These are phyloP conservation scores for Bothrops jararaca DNA, from an alignment of 2,113 vertebrate species.

Conservation along the genomic window DNA sequence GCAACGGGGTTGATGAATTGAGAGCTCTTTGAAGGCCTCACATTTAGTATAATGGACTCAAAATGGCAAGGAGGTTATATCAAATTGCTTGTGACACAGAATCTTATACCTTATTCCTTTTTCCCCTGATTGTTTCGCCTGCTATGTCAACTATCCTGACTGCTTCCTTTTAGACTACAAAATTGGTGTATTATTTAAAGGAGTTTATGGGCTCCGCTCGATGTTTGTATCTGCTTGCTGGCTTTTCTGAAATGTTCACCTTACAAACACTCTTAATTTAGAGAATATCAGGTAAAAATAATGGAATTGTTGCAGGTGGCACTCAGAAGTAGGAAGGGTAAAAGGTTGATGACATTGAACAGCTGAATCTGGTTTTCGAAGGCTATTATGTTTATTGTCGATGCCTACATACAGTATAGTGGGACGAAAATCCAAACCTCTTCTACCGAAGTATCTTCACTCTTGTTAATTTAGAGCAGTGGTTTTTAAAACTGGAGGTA, in stretches of 20 bases:
- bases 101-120: too few relatives aligned
- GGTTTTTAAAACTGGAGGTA: too few relatives aligned
- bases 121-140: too few relatives aligned
- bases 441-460: not conserved
- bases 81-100: not conserved
- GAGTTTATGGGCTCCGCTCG: too few relatives aligned
- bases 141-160: too few relatives aligned
- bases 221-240: too few relatives aligned
- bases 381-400: not conserved
- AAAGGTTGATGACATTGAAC: not conserved
- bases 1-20: not conserved
- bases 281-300: not conserved
- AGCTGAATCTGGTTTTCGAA: not conserved
- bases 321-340: too few relatives aligned
- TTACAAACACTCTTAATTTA: not conserved
- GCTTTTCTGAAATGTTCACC: too few relatives aligned
- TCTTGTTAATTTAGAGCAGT: too few relatives aligned
- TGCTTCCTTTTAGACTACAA: too few relatives aligned
- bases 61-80: not conserved
- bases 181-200: too few relatives aligned
- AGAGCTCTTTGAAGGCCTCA: not conserved
- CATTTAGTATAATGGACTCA: not conserved
- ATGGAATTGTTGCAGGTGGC: not conserved
- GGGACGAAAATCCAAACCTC: not conserved
- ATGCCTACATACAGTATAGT: too few relatives aligned